These are phyloP conservation scores for Solen grandis DNA, from an alignment of 1,140 invertebrate genomes.

Conservation along the genomic window DNA sequence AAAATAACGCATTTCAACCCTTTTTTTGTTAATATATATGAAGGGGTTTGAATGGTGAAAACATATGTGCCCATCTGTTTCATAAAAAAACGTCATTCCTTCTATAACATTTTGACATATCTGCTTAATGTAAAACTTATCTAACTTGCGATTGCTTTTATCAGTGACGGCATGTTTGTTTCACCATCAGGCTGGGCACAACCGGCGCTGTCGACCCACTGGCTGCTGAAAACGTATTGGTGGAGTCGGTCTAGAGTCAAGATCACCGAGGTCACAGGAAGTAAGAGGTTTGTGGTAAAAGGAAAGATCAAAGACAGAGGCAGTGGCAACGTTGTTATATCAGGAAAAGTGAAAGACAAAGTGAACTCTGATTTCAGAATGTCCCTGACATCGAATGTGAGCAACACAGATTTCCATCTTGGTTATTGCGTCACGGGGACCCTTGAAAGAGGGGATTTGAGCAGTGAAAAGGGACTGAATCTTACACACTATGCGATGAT, in stretches of 20 bases:
- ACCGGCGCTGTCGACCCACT: conserved; percentile 91
- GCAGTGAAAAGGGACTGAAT: conserved; percentile 85
- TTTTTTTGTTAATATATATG: too few species aligned
- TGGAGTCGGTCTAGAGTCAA: conserved; percentile 91
- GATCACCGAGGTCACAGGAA: conserved; percentile 88
- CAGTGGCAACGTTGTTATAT: conserved; percentile 88
- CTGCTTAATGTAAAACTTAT: too few species aligned
- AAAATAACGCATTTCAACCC: too few species aligned
- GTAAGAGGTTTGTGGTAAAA: conserved; percentile 88
- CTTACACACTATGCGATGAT: conserved; percentile 93
- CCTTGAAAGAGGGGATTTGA: conserved; percentile 87
- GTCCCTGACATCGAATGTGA: conserved; percentile 89
- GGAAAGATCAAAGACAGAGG: conserved; percentile 90
- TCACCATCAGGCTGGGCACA: conserved; percentile 87
- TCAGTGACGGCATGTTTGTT: too few species aligned
- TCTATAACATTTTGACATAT: too few species aligned
- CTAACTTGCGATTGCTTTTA: too few species aligned
- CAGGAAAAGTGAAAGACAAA: conserved; percentile 88
- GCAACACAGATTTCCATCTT: conserved; percentile 91
- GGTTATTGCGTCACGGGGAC: conserved; percentile 93
- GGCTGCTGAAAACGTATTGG: conserved; percentile 92
- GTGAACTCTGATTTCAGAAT: conserved; percentile 84
- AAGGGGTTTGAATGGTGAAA: too few species aligned
- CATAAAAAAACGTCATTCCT: too few species aligned
- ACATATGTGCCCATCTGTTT: too few species aligned